Base-by-base conservation (phyloP, 2,797 vertebrate species). In the Aulostomus chinensis region DNA sequence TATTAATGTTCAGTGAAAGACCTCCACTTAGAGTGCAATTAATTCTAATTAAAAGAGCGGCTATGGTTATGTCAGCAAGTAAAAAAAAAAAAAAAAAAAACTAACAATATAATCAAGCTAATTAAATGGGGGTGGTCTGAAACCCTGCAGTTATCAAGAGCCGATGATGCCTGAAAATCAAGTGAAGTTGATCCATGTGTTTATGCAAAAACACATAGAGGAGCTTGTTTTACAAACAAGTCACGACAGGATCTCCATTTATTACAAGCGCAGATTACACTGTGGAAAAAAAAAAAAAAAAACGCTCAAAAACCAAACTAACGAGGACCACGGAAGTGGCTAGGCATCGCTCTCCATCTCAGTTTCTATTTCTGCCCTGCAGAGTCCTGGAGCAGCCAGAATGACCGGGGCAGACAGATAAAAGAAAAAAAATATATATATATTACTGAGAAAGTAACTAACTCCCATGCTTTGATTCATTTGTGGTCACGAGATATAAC, bases 1-100 rank as follows among this genome's bases (percentile, higher is more conserved):
- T 89, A 90, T 89, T 87, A 91, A 90, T 90, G 90, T 87, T 86
- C 84, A 78, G 73, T 86, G 84, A 89, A 88, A 89, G 85, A 89
- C 87, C 84, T 88, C 82, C 83, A 88, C 85, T 89, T 90, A 87
- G 83, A 76, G 73, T 36, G 64, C 78, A 88, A 91, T 91, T 89
- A 86, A 90, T 92, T 88, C 80, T 86, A 86, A 92, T 91, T 89
- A 91, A 85, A 89, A 80, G 75, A 80, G 73, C 74, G 12, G 65
- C 80, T 73, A 78, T 69, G 80, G 81, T 82, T 73, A 81, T 86
- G 86, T 86, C 75, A 55, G 81, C 78, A 56, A 57, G 75, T 66
- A 58, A 78, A 80, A 55, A 54, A 79, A 68, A 47, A 55, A 57
- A 73, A 64, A 58, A 78, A 77, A 60, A 53, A 77, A 67, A 45